Evolutionary conservation across 1,140 invertebrate genomes (phyloP).

Genomic region (Trachymyrmex septentrionalis): DNA sequence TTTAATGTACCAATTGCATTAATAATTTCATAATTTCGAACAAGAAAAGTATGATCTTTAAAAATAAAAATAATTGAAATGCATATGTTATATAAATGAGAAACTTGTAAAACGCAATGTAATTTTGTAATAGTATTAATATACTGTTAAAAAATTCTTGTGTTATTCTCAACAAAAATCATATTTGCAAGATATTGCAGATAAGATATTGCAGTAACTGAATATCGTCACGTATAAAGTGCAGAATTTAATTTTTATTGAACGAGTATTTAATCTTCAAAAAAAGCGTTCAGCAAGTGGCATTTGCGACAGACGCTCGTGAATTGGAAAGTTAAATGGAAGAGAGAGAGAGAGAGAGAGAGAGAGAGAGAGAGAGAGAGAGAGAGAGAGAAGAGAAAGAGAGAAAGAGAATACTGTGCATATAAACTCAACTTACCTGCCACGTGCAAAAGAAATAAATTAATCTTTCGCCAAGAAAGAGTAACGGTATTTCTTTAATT

Average conservation of each 20-base stretch:
- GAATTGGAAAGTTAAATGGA: constrained; percentile 53
- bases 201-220: too few relatives aligned
- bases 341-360: neutral
- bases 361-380: too few relatives aligned
- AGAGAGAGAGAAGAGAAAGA: too few relatives aligned
- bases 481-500: neutral
- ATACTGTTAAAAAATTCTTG: neutral
- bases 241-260: constrained; percentile 5
- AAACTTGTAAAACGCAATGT: neutral
- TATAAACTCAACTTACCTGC: constrained; percentile 26
- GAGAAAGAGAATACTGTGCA: constrained; percentile 4
- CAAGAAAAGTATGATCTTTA: neutral
- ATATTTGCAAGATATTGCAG: neutral
- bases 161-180: neutral
- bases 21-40: neutral
- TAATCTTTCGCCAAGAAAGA: constrained; percentile 21
- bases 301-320: constrained; percentile 31
- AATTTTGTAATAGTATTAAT: neutral
- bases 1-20: neutral
- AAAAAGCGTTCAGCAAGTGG: constrained; percentile 48
- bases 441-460: constrained; percentile 28
- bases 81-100: neutral
- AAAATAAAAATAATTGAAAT: neutral
- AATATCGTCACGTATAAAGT: neutral
- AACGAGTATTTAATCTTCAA: constrained; percentile 30